A percentile compares a stretch with the other conserved stretches of the same genome.
These are phyloP conservation scores for Oncopodura yosiiana DNA, from an alignment of 1,140 invertebrate genomes.

Conservation along the genomic window DNA sequence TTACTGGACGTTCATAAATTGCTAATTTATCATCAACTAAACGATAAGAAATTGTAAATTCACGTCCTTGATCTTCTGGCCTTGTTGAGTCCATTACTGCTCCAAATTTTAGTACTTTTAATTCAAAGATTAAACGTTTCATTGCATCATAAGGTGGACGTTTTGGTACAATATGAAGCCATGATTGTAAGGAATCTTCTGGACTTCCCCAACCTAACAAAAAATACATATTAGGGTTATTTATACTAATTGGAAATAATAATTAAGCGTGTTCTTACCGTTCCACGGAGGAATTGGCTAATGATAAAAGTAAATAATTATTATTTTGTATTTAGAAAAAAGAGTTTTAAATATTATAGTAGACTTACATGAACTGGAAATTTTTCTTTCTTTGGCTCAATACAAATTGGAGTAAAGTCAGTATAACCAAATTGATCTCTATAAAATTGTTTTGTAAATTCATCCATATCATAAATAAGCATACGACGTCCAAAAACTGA, in stretches of 20 bases:
- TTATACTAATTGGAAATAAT: no score
- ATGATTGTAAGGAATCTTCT: constrained; percentile 62
- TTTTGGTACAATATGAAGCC: constrained; percentile 55
- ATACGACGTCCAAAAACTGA: constrained; percentile 57
- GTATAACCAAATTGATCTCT: constrained; percentile 43
- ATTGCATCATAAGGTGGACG: constrained; percentile 44
- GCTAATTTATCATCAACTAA: constrained; percentile 31
- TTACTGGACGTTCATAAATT: constrained; percentile 27
- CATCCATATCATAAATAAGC: constrained; percentile 66
- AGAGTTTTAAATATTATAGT: no score
- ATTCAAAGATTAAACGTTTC: constrained; percentile 41
- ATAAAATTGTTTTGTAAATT: constrained; percentile 68
- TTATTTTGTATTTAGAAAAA: no score
- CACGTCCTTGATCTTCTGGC: constrained; percentile 32
- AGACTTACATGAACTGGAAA: constrained; percentile 12
- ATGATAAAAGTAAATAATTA: constrained; percentile 22
- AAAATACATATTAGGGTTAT: no score
- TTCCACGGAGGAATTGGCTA: constrained; percentile 51
- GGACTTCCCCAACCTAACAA: constrained; percentile 60
- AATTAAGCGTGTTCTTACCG: no score
- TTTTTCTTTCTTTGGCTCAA: constrained; percentile 18
- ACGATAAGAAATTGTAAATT: constrained; percentile 32
- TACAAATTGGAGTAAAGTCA: constrained; percentile 41
- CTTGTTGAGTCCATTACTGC: constrained; percentile 38
- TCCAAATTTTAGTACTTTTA: constrained; percentile 43